These are phyloP conservation scores for Lagopus muta DNA, from an alignment of 2,113 vertebrate genomes.

Conservation along the genomic window DNA sequence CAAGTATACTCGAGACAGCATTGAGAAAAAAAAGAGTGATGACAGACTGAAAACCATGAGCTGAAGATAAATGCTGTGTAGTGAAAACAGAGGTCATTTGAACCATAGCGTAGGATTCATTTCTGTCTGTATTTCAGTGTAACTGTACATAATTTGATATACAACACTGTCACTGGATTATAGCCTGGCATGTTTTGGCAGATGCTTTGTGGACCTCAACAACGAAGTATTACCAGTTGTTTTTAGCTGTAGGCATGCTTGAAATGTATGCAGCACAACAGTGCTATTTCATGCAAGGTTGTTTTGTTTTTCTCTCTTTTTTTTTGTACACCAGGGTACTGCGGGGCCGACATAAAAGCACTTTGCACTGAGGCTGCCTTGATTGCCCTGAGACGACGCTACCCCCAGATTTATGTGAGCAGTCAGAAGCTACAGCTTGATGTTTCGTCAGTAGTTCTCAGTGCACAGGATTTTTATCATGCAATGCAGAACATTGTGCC, in stretches of 20 bases:
- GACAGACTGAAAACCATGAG: background rate
- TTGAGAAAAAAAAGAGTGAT: background rate
- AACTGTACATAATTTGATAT: background rate
- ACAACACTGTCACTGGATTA: background rate
- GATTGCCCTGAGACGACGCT: slow-evolving; percentile 92
- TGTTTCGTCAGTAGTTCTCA: slow-evolving; percentile 91
- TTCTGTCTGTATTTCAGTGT: background rate
- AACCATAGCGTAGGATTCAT: background rate
- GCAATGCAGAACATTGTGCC: slow-evolving; percentile 96
- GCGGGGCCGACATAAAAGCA: slow-evolving; percentile 98
- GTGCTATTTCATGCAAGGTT: background rate
- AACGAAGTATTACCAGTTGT: background rate
- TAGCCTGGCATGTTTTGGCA: background rate
- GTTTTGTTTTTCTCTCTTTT: background rate
- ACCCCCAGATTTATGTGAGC: slow-evolving; percentile 97
- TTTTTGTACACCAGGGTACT: slow-evolving; percentile 88
- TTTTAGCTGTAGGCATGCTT: background rate
- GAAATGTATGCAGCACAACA: background rate
- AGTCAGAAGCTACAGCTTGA: slow-evolving; percentile 95
- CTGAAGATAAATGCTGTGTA: background rate
- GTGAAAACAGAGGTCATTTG: background rate
- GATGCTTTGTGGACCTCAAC: background rate
- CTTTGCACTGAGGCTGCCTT: slow-evolving; percentile 98
- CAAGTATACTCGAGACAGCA: background rate
- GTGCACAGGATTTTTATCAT: slow-evolving; percentile 90